Conservation (phyloP, 2,113 vertebrate species). For the Hemiprocne comata region DNA sequence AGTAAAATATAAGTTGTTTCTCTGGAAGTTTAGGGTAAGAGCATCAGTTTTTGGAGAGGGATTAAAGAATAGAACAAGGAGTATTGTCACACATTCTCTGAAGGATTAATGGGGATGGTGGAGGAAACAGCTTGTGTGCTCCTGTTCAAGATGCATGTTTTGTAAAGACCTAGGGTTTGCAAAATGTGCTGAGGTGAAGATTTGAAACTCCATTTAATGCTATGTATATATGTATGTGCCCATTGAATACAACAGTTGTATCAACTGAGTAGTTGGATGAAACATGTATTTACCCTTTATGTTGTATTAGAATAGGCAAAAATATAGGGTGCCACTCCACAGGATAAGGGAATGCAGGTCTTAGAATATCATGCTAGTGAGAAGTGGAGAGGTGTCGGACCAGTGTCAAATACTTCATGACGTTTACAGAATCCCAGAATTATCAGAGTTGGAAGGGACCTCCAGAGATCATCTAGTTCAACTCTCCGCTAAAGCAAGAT, state of each 20-base stretch:
- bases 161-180: background rate
- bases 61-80: background rate
- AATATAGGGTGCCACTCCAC: background rate
- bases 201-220: background rate
- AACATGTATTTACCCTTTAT: background rate
- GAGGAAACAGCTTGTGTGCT: background rate
- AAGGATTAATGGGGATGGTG: background rate
- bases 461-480: no score
- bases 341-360: background rate
- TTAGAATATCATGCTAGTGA: background rate
- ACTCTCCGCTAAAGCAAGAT: no score
- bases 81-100: background rate
- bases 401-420: background rate
- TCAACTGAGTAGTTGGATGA: background rate
- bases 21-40: slow-evolving; percentile 6
- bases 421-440: no score
- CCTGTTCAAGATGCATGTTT: background rate
- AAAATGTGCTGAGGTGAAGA: background rate
- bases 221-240: fast-evolving
- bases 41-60: background rate
- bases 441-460: no score
- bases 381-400: background rate
- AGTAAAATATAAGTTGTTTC: slow-evolving; percentile 20
- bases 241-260: background rate
- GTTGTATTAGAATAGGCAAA: background rate